Evolutionary conservation across 2,888 invertebrate species (phyloP).

Genomic region (Nephrocerus scutellatus): DNA sequence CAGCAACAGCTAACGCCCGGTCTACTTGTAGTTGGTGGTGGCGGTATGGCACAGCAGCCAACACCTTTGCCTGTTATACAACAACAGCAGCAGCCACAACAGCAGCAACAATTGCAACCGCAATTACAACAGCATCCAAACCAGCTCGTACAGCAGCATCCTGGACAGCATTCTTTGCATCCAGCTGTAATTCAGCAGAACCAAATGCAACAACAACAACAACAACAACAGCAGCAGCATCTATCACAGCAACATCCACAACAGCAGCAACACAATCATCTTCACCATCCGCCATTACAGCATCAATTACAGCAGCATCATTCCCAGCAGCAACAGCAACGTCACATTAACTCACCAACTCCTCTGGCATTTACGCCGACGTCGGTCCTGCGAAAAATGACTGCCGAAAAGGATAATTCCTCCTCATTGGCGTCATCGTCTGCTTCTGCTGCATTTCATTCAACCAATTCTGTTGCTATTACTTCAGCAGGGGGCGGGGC

Average conservation of each 20-base stretch:
- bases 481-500: slow-evolving; percentile 16
- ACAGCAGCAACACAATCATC: slow-evolving; percentile 13
- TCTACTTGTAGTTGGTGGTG: slow-evolving; percentile 8
- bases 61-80: too few relatives aligned
- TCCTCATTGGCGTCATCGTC: slow-evolving; percentile 11
- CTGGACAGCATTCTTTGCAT: slow-evolving; percentile 11
- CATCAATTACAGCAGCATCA: slow-evolving; percentile 21
- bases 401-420: slow-evolving; percentile 71
- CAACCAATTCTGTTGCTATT: slow-evolving; percentile 14
- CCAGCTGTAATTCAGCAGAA: slow-evolving; percentile 11
- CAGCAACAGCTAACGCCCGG: slow-evolving; percentile 20
- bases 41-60: slow-evolving; percentile 6
- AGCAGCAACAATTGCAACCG: slow-evolving; percentile 13
- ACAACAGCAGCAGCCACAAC: slow-evolving; percentile 7
- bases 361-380: slow-evolving; percentile 88
- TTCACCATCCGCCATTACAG: slow-evolving; percentile 12
- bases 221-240: too few relatives aligned
- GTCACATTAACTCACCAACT: slow-evolving; percentile 52
- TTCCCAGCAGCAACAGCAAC: slow-evolving; percentile 27
- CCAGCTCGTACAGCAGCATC: slow-evolving; percentile 18
- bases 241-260: slow-evolving; percentile 8
- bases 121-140: slow-evolving; percentile 4
- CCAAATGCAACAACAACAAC: slow-evolving; percentile 15
- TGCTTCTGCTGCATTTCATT: slow-evolving; percentile 20
- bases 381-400: slow-evolving; percentile 90